Percentiles rank a stretch among this genome's conserved stretches.
phyloP scores from a whole-genome alignment of 2,113 vertebrate genomes.

The Sus scrofa region DNA sequence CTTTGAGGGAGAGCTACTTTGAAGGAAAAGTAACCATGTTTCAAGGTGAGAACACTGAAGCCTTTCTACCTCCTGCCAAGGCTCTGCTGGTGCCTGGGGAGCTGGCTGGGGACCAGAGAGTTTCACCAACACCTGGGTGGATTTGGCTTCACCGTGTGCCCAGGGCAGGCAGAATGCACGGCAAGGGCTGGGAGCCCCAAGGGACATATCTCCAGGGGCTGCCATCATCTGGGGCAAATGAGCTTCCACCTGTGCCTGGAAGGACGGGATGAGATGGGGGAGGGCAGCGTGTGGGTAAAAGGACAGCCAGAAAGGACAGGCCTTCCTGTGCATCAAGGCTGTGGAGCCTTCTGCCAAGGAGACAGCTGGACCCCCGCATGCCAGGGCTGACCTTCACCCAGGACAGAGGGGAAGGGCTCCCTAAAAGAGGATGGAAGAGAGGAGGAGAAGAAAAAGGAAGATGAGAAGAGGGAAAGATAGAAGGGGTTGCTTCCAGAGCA shows the following conservation, averaged over 20 bases:
- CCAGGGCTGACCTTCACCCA: background rate
- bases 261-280: accelerated
- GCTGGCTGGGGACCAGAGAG: background rate
- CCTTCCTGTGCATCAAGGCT: background rate
- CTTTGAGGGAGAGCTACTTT: background rate
- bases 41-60: accelerated
- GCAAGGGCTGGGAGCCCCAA: too few relatives aligned
- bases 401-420: background rate
- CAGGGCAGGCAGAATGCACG: accelerated
- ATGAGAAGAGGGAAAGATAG: accelerated
- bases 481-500: background rate
- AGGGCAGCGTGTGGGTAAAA: accelerated
- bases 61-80: background rate
- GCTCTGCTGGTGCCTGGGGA: too few relatives aligned
- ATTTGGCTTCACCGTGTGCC: accelerated
- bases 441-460: background rate
- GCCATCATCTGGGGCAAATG: accelerated
- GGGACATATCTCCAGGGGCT: accelerated
- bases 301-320: background rate
- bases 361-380: accelerated
- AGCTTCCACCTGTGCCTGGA: background rate
- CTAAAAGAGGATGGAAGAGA: background rate
- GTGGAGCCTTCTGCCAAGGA: background rate
- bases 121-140: accelerated
- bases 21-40: background rate